Percentiles rank a stretch among this genome's conserved stretches.
phyloP scores from a whole-genome alignment of 1,140 invertebrate species.

The Magallana gigas region DNA sequence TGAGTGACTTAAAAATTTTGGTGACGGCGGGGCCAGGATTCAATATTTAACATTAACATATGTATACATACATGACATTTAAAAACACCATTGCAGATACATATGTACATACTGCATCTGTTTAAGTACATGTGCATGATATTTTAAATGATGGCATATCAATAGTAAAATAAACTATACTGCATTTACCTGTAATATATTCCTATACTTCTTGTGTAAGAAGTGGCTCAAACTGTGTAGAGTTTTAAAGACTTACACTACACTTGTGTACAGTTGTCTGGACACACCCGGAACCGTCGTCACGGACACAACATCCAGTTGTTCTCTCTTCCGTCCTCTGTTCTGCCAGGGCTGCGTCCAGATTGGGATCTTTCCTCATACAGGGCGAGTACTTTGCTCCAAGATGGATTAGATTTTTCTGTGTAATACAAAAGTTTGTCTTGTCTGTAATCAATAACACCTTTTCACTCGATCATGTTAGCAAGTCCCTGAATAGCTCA shows the following conservation, averaged over 20 bases:
- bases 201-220: background rate
- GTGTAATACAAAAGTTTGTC: background rate
- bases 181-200: background rate
- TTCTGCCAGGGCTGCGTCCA: conserved; percentile 90
- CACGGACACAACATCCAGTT: conserved; percentile 77
- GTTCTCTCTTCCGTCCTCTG: conserved; percentile 67
- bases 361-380: conserved; percentile 96
- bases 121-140: no score
- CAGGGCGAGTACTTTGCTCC: conserved; percentile 99
- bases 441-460: background rate
- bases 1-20: no score
- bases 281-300: conserved; percentile 97
- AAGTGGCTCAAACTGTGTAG: no score
- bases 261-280: conserved; percentile 96
- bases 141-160: no score
- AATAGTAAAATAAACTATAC: background rate
- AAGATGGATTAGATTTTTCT: conserved; percentile 97
- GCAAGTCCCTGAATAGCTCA: no score
- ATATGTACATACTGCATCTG: no score
- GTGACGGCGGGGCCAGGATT: no score
- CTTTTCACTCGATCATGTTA: no score
- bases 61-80: no score
- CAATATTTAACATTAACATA: no score
- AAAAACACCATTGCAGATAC: no score
- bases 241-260: conserved; percentile 81